Percentiles rank a stretch among this genome's conserved stretches.
These are phyloP conservation scores for Cyclophora albipunctata DNA, from an alignment of 2,888 invertebrate species.

Conservation along the genomic window DNA sequence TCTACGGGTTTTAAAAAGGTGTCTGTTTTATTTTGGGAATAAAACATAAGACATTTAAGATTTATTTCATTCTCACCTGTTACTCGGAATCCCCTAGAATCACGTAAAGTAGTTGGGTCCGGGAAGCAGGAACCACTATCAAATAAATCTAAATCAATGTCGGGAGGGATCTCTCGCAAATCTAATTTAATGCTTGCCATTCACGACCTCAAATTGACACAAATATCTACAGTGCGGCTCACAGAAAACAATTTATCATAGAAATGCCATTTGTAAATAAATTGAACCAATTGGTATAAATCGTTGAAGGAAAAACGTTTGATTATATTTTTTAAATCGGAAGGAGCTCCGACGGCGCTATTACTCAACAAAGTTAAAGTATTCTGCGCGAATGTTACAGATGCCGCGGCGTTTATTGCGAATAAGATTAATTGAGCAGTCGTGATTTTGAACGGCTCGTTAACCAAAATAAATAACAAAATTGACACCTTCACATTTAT, in stretches of 20 bases:
- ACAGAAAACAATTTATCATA: not conserved
- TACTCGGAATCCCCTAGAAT: not conserved
- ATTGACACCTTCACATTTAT: slow-evolving; percentile 1
- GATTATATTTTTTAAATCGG: slow-evolving; percentile 19
- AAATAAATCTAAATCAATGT: slow-evolving; percentile 58
- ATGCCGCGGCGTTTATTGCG: slow-evolving; percentile 34
- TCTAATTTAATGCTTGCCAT: slow-evolving; percentile 9
- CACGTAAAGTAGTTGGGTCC: slow-evolving; percentile 33
- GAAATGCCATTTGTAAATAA: too few relatives aligned
- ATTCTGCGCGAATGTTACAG: slow-evolving; percentile 28
- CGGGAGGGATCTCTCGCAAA: slow-evolving; percentile 20
- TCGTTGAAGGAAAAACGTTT: slow-evolving; percentile 2
- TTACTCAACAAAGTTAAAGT: slow-evolving; percentile 35
- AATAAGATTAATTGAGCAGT: slow-evolving; percentile 36
- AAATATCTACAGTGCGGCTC: not conserved
- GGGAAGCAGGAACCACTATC: slow-evolving; percentile 41
- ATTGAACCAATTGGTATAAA: not conserved
- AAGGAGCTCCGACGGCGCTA: slow-evolving; percentile 23
- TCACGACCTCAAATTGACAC: slow-evolving; percentile 5
- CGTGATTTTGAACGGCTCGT: slow-evolving; percentile 11
- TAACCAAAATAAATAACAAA: slow-evolving; percentile 22
- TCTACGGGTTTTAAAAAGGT: too few relatives aligned
- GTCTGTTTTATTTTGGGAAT: too few relatives aligned
- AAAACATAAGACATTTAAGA: too few relatives aligned
- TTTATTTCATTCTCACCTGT: too few relatives aligned